Base-by-base conservation (phyloP, 2,797 vertebrate genomes). In the Carcharodon carcharias region DNA sequence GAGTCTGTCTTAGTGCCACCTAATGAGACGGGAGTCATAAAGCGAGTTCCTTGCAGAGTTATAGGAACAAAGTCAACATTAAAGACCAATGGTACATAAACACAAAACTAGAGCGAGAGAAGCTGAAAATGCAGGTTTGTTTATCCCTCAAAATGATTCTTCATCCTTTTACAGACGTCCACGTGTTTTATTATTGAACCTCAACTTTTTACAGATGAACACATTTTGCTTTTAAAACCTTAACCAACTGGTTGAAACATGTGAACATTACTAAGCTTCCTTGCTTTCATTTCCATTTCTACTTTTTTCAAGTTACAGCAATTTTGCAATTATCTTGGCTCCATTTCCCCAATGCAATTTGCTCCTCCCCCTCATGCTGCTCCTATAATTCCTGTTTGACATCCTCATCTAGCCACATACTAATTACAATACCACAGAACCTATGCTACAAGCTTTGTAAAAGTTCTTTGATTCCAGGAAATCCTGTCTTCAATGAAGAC, bases 251-350 rank as follows among this genome's bases (percentile, higher is more conserved):
- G 31, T 77, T 77, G 73, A 77, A 77, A 77, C 35, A 77, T 77
- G 71, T 28, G 87, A 95, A 96, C 69, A 96, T 93, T 67, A 80
- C 65, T 89, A 96, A 96, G 77, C 96, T 96, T 96, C 96, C 97
- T 96, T 97, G 96, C 96, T 96, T 96, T 96, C 96, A 69, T 96
- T 96, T 96, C 96, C 0, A 40, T 7, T 1, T 65, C 14, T 77
- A 92, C 18, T 63, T 97, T 63, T 91, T 96, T 96, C 95, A 96
- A 96, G 91, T 95, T 96, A 65, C 80, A 95, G 35, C 73, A n/a
- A 31, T 35, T n/a, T n/a, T n/a, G 73, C 73, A 77, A 77, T 35
- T 77, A 77, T n/a, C 31, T n/a, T 77, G 73, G 11, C 35, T n/a
- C 12, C 31, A n/a, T 65, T 77, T 77, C 73, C 11, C 35, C 31